Base-by-base conservation (phyloP, 2,797 vertebrate species). In the Melanotaenia pygmaea region DNA sequence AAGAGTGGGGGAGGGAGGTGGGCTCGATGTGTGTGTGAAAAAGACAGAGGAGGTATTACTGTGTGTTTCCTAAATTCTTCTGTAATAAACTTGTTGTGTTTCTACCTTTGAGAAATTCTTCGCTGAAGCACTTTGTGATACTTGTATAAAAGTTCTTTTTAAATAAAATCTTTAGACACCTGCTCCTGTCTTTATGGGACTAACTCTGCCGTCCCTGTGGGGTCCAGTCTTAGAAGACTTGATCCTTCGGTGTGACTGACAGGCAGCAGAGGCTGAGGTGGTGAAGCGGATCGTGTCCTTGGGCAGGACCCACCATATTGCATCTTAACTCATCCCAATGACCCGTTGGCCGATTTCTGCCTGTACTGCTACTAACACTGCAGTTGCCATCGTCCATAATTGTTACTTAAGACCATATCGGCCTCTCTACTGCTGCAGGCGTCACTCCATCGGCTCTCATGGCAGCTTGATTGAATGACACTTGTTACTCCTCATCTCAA, bases 151-250 rank as follows among this genome's bases (percentile, higher is more conserved):
- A 30, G 28, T 30, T 30, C 28, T 30, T 30, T 30, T 30, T 4
- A 30, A 30, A 30, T 30, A 30, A 30, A 30, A 30, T 30, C 28
- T 30, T 30, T 30, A 30, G 28, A 35, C 34, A 35, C 34, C 34
- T 7, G 1, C 34, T 35, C 34, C 34, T 35, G 34, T 35, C 34
- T 35, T 35, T 35, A 7, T 35, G 34, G 34, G 34, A 35, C 34
- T 81, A 83, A 88, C 89, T 81, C 28, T 30, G 28, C 9, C 35
- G 8, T 37, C 35, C 35, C 35, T 37, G 35, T 37, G 35, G 8
- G 35, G 9, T 37, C 2, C 11, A 7, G 11, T 12, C 35, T 7
- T 12, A 11, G 35, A 37, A 37, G 9, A 37, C 35, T 35, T 35
- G 35, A 35, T 8, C 8, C 35, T 35, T 10, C 10, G 1, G 35